Evolutionary conservation across 2,797 vertebrate species (phyloP), one percentile per base, ranked within the genome.

Genomic region (Jordanella pulchra): DNA sequence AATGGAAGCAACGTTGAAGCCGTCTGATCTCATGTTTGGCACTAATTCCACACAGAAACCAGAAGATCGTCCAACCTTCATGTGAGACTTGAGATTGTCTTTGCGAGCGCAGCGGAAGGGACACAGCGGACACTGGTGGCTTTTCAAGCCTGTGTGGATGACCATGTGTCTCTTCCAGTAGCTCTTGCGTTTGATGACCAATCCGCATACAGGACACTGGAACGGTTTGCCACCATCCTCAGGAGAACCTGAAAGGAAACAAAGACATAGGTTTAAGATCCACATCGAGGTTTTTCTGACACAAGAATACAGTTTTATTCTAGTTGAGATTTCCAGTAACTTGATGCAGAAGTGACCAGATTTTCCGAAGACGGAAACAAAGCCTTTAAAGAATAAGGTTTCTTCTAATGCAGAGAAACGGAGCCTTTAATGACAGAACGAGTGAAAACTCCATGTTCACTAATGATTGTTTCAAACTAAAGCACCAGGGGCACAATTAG

Each of bases 71-170:
- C 88, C 90, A 94, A 99, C 98, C 98, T 99, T 99, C 98, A 99
- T 99, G 92, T 99, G 98, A 89, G 97, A 99, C 95, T 99, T 99
- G 86, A 99, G 97, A 98, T 99, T 99, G 97, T 99, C 98, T 97
- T 99, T 99, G 94, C 98, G 97, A 92, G 97, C 98, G 89, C 98
- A 99, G 80, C 98, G 97, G 92, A 99, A 99, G 25, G 98, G 97
- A 91, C 97, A 99, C 85, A 99, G 92, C 0, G 97, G 97, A 91
- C 98, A 99, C 93, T 99, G 97, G 91, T 99, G 98, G 91, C 98
- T 99, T 95, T 99, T 99, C 91, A 99, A 94, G 90, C 98, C 98
- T 27, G 98, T 99, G 93, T 99, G 98, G 91, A 99, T 99, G 93
- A 99, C 98, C 98, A 99, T 99, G 92, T 99, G 98, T 88, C 98